Base-by-base conservation (phyloP, 1,140 invertebrate species). In the Onthophagus taurus region DNA sequence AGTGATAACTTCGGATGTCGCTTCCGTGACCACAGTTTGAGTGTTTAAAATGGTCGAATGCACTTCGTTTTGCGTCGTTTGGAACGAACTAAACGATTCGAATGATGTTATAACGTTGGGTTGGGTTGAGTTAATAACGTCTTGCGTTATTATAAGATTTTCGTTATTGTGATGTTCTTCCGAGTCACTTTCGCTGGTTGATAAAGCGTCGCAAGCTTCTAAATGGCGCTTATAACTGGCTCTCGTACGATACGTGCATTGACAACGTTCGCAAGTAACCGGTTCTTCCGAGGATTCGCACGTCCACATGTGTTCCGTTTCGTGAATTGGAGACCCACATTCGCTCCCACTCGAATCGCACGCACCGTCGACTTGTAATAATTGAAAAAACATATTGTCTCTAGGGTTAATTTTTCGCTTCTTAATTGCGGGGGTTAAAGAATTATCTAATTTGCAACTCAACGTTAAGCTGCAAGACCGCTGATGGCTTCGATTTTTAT, bases 161-260 rank as follows among this genome's bases (percentile, higher is more conserved):
- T 8, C 33, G 4, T 30, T 31, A 5, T 20, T 24, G 6, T 6
- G 11, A 18, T 41, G 38, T 11, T 41, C 38, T 45, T 78, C 75
- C 1, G 75, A 72, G 49, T 86, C 83, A 58, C 82, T 84, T 63
- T 87, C 84, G 64, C 82, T 86, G 1, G 79, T 81, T 6, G 80
- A 82, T 60, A 81, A 74, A 50, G 72, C 72, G 52, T 85, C 83
- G 62, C 91, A 95, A 13, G 73, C 78, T 8, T 75, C 68, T 31
- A 89, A 66, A 64, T 96, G 91, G 19, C 84, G 74, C 52, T 87
- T 79, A 57, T 84, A 93, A 51, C 89, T 91, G 35, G 85, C 79
- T 50, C 79, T 80, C 8, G 88, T 94, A 56, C 90, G 74, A 60
- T 95, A 96, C 2, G 87, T 85, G 54, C 87, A 82, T 54, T 87